Evolutionary conservation across 2,888 invertebrate genomes (phyloP).

Genomic region (Ormyrus rosae): DNA sequence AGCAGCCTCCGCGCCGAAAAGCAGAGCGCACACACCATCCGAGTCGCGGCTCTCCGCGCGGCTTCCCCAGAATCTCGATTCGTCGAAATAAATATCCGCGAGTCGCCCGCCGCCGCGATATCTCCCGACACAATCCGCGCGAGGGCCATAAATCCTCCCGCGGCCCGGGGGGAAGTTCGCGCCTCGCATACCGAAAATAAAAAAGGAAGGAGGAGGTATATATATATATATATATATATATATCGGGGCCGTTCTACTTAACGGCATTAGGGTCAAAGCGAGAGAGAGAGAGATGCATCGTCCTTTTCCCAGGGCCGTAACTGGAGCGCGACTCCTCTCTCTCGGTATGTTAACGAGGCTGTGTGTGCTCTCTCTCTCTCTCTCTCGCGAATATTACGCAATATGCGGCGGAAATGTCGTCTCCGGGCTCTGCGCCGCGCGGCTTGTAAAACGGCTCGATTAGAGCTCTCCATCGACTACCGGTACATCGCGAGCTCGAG

Average conservation of each 20-base stretch:
- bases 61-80: neutral
- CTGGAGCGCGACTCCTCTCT: slow-evolving; percentile 58
- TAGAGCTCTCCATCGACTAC: slow-evolving; percentile 61
- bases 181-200: slow-evolving; percentile 9
- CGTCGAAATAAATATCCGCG: neutral
- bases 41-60: too few species aligned
- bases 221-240: too few species aligned
- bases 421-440: slow-evolving; percentile 34
- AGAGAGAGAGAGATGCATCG: slow-evolving; percentile 13
- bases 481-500: slow-evolving; percentile 61
- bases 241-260: slow-evolving; percentile 4
- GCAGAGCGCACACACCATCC: too few species aligned
- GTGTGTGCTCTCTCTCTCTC: neutral
- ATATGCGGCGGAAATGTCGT: slow-evolving; percentile 32
- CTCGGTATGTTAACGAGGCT: slow-evolving; percentile 59
- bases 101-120: slow-evolving; percentile 9
- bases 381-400: slow-evolving; percentile 22
- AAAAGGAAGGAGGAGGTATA: neutral
- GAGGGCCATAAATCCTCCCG: slow-evolving; percentile 23
- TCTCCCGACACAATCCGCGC: slow-evolving; percentile 31
- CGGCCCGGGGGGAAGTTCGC: neutral
- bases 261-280: slow-evolving; percentile 13
- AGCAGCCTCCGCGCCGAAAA: too few species aligned
- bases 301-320: slow-evolving; percentile 45
- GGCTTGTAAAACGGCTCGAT: slow-evolving; percentile 59